Base-by-base conservation (phyloP, 2,113 vertebrate species). In the Poeciliopsis turrubarensis region DNA sequence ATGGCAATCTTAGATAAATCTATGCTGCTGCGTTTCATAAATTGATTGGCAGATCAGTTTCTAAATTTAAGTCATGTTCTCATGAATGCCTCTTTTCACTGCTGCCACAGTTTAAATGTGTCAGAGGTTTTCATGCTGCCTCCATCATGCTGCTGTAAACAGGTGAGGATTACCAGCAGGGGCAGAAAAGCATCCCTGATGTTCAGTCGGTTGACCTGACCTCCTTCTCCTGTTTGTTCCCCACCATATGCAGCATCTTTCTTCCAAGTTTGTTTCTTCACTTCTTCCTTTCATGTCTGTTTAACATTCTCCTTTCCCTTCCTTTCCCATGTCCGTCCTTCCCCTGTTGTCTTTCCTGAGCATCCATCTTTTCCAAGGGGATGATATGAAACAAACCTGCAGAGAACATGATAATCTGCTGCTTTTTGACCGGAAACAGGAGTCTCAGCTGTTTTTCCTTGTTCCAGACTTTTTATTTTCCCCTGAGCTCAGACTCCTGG, bases 151-250 rank as follows among this genome's bases (percentile, higher is more conserved):
- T 67, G 73, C 71, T 7, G 37, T 62, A 64, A 72, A 3, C 84
- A 82, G 84, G 86, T 72, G 73, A 60, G 68, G 70, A 87, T 85
- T 78, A 76, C 71, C 88, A 81, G 44, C 54, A 3, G 3, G 63
- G 69, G 80, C 76, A 63, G 31, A 73, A 75, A 73, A 60, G 64
- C 57, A 15, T 73, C 69, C 65, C 75, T 63, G 31, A 75, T 85
- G 75, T n/a, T 51, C 65, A 76, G 81, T 84, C 80, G 73, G 13
- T 39, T 72, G 84, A 72, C 86, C 79, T 80, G 86, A 89, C 85
- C 85, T 79, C 82, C 74, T 77, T 84, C 51, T 17, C 22, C 17
- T 57, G 70, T 78, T 79, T 85, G 66, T 81, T 70, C 34, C 25
- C 30, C 68, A 65, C 69, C 65, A 80, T 22, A 57, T 6, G 6